Conservation (phyloP, 2,888 invertebrate genomes). For the Empis livida region DNA sequence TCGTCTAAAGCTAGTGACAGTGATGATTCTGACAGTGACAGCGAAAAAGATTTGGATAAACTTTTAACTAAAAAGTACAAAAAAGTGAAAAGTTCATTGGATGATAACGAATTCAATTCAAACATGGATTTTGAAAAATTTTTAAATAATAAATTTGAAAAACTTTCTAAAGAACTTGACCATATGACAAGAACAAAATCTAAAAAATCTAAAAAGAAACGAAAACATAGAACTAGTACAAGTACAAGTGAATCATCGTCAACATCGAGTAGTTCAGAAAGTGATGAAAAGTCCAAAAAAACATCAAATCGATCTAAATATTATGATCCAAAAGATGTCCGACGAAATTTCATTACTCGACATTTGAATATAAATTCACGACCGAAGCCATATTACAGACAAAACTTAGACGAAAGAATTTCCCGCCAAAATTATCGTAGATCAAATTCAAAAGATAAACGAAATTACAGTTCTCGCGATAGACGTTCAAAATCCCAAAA, state of each 20-base stretch:
- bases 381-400: too few species aligned
- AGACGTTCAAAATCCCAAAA: too few species aligned
- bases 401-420: too few species aligned
- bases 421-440: too few species aligned
- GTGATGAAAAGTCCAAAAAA: not conserved
- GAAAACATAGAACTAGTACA: constrained; percentile 1
- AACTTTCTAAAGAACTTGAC: constrained; percentile 32
- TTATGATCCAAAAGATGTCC: not conserved
- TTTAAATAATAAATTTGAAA: constrained; percentile 31
- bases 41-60: constrained; percentile 46
- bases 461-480: too few species aligned
- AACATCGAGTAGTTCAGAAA: not conserved
- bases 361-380: too few species aligned
- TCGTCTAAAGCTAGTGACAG: not conserved
- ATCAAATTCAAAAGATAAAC: too few species aligned
- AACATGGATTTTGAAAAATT: constrained; percentile 28
- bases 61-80: constrained; percentile 58
- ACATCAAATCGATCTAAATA: not conserved
- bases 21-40: constrained; percentile 8
- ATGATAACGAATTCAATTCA: constrained; percentile 19
- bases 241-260: not conserved
- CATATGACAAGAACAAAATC: constrained; percentile 20
- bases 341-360: not conserved
- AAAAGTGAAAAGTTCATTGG: constrained; percentile 42
- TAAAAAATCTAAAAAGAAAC: constrained; percentile 10